phyloP scores from a whole-genome alignment of 2,888 invertebrate genomes.

The Amblyjoppa proteus region DNA sequence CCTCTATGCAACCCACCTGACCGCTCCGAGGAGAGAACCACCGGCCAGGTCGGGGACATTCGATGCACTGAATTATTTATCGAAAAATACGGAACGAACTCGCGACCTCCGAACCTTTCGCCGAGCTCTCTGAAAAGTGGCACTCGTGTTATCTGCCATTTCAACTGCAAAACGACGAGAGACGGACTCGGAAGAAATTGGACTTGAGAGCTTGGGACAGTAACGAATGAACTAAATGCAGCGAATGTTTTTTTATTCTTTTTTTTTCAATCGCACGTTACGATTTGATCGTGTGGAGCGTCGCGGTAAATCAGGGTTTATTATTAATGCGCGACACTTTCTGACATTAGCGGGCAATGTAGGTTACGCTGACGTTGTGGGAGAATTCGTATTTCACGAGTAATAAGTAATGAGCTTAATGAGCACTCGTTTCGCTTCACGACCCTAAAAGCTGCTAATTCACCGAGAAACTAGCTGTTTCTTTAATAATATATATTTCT shows the following conservation, averaged over 20 bases:
- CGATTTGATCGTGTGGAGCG: not conserved
- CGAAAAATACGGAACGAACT: constrained; percentile 77
- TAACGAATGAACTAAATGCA: not conserved
- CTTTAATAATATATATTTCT: not conserved
- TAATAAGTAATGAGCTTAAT: not conserved
- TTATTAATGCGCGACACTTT: not conserved
- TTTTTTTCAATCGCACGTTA: not conserved
- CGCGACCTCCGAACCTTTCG: constrained; percentile 58
- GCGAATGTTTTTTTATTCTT: not conserved
- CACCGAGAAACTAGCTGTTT: not conserved
- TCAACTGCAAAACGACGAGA: not conserved
- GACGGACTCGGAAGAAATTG: not conserved
- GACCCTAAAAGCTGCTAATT: not conserved
- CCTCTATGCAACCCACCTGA: constrained; percentile 45
- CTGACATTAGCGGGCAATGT: not conserved
- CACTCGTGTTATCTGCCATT: constrained; percentile 40
- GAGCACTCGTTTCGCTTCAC: not conserved
- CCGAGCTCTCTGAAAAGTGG: constrained; percentile 19
- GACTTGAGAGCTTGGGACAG: not conserved
- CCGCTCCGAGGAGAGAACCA: constrained; percentile 22
- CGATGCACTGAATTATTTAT: constrained; percentile 77
- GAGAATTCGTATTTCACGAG: not conserved
- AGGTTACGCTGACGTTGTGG: not conserved
- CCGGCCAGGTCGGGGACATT: constrained; percentile 62
- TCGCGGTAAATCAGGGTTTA: not conserved